Evolutionary conservation across 2,888 invertebrate genomes (phyloP).

Genomic region (Spodoptera exigua): DNA sequence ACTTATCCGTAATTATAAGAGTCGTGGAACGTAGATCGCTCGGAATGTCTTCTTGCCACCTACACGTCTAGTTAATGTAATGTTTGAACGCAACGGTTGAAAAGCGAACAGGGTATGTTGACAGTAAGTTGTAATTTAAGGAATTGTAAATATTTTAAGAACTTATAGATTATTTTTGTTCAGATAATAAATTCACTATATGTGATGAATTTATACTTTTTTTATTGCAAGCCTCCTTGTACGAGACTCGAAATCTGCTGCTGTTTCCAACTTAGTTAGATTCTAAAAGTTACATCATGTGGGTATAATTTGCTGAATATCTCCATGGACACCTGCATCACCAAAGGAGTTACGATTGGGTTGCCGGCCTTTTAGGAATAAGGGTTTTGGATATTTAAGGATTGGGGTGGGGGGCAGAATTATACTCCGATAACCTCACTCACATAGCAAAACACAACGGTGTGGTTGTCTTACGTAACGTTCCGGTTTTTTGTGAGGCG

Average conservation of each 20-base stretch:
- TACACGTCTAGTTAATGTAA: constrained; percentile 63
- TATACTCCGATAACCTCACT: no score
- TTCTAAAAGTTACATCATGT: no score
- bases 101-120: constrained; percentile 88
- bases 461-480: no score
- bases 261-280: no score
- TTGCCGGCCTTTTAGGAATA: no score
- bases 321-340: no score
- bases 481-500: no score
- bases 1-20: constrained; percentile 48
- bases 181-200: constrained; percentile 86
- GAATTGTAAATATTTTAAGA: constrained; percentile 87
- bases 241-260: not conserved
- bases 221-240: constrained; percentile 58
- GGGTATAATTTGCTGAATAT: no score
- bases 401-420: no score
- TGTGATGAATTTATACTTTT: constrained; percentile 74
- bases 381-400: no score
- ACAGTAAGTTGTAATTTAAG: constrained; percentile 83
- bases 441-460: no score
- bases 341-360: no score
- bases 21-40: constrained; percentile 46
- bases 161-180: constrained; percentile 87
- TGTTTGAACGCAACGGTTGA: constrained; percentile 84
- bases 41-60: constrained; percentile 74